Base-by-base conservation (phyloP, 2,113 vertebrate species). In the Siniperca knerii region DNA sequence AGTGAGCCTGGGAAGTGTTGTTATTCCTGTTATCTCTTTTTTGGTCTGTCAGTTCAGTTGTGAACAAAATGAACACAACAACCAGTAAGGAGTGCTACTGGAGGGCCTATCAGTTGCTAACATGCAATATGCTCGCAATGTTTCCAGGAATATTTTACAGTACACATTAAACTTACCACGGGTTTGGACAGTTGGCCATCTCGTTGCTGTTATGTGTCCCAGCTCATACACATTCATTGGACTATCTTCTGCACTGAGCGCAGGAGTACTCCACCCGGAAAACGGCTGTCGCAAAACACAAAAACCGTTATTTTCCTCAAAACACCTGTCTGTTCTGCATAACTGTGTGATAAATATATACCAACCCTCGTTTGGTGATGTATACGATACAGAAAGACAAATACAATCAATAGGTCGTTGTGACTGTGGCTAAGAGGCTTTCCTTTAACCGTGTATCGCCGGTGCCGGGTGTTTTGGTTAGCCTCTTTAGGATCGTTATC, bases 121-220 rank as follows among this genome's bases (percentile, higher is more conserved):
- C 40, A 21, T 20, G 46, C 18, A 80, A 29, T 8, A 42, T 64
- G 66, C 35, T 54, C 2, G 15, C 58, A 44, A 52, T 65, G 25
- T 54, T 66, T 0, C 3, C 18, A 33, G 15, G 1, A 69, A 35
- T 46, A 46, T 62, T 37, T 61, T 1, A 20, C 10, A 62, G 52
- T 23, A 58, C 15, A 58, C 2, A 40, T 12, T 44, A 23, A 65
- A 92, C 91, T 95, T 76, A 96, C 96, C 96, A 92, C 25, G 91
- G 86, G 55, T 91, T 62, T 54, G 87, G 92, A 90, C 77, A 85
- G 90, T 84, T 82, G 83, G 90, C 89, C 96, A 96, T 96, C 87
- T 90, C 87, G 87, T 40, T 77, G 87, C 55, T 58, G 76, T 64
- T 84, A 40, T 85, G 87, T 80, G 82, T 81, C 91, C 88, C 78